A percentile compares a stretch with the other conserved stretches of the same genome.
phyloP scores from a whole-genome alignment of 1,140 invertebrate species.

The Heliconius hermathena region DNA sequence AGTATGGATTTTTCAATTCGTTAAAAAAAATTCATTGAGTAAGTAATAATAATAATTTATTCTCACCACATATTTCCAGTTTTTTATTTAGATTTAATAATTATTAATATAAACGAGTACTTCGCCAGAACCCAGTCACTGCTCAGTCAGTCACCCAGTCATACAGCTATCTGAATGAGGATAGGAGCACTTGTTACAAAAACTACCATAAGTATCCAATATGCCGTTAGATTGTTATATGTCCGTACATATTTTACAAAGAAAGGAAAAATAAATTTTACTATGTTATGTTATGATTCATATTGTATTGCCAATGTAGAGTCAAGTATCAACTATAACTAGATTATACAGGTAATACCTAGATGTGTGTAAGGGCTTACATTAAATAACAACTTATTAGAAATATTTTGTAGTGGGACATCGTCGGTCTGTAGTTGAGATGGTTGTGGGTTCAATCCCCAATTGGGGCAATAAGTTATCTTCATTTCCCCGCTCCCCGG shows the following conservation, averaged over 20 bases:
- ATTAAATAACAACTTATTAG: no score
- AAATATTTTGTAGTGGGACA: no score
- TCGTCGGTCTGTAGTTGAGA: no score
- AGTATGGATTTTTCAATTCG: no score
- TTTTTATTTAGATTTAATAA: background rate
- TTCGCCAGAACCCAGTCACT: background rate
- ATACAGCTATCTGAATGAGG: background rate
- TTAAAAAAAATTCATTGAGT: background rate
- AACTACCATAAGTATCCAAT: background rate
- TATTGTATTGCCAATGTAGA: background rate
- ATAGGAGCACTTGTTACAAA: background rate
- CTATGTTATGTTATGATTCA: conserved; percentile 9
- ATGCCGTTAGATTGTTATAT: background rate
- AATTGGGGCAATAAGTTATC: no score
- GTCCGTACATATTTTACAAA: background rate
- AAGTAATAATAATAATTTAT: background rate
- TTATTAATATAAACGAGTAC: background rate
- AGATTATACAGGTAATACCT: background rate
- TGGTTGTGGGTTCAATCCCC: no score
- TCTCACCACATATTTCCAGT: conserved; percentile 3
- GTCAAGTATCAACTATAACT: background rate
- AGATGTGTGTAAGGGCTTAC: background rate
- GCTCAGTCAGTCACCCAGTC: no score
- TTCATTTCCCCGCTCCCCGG: no score
- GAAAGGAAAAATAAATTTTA: background rate